phyloP scores from a whole-genome alignment of 2,113 vertebrate genomes.

The Cyprinodon brontotheroides region DNA sequence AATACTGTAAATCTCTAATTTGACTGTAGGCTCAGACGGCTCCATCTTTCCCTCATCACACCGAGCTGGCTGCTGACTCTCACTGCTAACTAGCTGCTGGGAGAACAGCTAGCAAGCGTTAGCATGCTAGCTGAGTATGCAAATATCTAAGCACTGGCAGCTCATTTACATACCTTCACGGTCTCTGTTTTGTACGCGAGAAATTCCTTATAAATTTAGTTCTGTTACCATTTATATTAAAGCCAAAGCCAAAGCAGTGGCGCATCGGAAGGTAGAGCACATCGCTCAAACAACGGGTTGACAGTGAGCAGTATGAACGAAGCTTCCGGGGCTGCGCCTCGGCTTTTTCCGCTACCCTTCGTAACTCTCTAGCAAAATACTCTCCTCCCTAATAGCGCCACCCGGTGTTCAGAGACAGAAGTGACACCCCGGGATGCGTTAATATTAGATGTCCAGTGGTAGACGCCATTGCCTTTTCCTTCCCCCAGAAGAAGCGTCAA shows the following conservation, averaged over 20 bases:
- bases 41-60: slow-evolving; percentile 18
- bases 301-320: slow-evolving; percentile 34
- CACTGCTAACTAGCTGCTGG: slow-evolving; percentile 38
- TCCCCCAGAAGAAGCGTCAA: not conserved
- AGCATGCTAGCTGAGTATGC: slow-evolving; percentile 45
- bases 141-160: not conserved
- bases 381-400: not conserved
- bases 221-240: not conserved
- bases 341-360: slow-evolving; percentile 45
- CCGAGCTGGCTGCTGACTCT: slow-evolving; percentile 26
- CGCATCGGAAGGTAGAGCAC: slow-evolving; percentile 28
- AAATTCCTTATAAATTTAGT: slow-evolving; percentile 30
- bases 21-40: not conserved
- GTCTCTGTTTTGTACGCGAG: not conserved
- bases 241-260: slow-evolving; percentile 2
- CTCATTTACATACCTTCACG: slow-evolving; percentile 48
- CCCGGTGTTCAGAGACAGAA: not conserved
- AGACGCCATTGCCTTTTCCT: slow-evolving; percentile 18
- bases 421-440: not conserved
- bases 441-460: slow-evolving; percentile 19
- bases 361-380: not conserved
- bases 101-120: slow-evolving; percentile 43
- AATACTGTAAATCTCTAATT: not conserved
- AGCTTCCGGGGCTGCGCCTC: slow-evolving; percentile 65
- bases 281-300: slow-evolving; percentile 56